Evolutionary conservation across 1,140 invertebrate species (phyloP), one percentile per base, ranked within the genome.

Genomic region (Leptestheria dahalacensis): DNA sequence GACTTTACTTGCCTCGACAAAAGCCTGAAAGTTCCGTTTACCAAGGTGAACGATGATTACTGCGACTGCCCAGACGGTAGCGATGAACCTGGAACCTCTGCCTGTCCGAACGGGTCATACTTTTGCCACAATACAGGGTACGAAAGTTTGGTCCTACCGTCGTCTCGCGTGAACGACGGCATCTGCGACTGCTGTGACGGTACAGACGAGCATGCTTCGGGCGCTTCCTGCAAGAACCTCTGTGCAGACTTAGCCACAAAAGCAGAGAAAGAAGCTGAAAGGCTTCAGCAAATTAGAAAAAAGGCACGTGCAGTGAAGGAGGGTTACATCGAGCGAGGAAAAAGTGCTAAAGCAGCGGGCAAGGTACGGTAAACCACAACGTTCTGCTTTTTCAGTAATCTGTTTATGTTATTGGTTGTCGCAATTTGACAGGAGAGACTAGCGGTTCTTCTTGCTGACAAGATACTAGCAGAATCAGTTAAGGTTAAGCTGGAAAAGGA

Each of bases 121-220:
- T 85, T 91, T 70, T 99, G 97, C 71, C 78, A 84, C 47, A 99
- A 99, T 75, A 78, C 82, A 50, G 92, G 92, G 1, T 83, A 91
- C 71, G 78, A 78, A 65, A 75, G 89, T 1, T 65, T 78, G 51
- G 79, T 88, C 65, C 83, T 99, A 66, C 85, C 87, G 2, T 91
- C 93, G 23, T 86, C 85, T 3, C 77, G 86, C 68, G 92, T 99
- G 0, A 96, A 97, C 70, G 97, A 99, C 76, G 90, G 91, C 2
- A 82, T 98, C 63, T 99, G 96, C 76, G 93, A 99, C 74, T 99
- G 96, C 66, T 99, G 96, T 76, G 96, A 99, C 78, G 90, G 86
- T 1, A 85, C 84, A 59, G 96, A 99, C 75, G 96, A 99, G 70
- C 90, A 85, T 66, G 70, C 72, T 48, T 77, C 79, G 11, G 70